Base-by-base conservation (phyloP, 92 coral and sea anemone species). In the Palythoa heliodiscus region DNA sequence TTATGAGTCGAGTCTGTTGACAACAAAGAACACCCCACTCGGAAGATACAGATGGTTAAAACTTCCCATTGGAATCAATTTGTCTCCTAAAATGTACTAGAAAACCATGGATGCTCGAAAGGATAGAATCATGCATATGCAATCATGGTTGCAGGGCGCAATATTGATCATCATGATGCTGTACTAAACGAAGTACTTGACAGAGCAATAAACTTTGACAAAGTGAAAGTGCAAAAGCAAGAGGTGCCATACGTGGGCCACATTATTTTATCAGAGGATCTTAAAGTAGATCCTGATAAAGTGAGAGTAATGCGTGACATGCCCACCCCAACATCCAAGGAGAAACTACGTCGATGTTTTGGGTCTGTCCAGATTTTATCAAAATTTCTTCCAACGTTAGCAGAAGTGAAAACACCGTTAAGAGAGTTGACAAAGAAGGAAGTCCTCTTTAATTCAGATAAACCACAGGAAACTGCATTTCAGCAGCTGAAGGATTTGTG, bases 181-280 rank as follows among this genome's bases (percentile, higher is more conserved):
- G 90, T 77, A 70, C 80, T 91, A 63, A 77, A 78, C 77, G 17
- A 77, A 87, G 91, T 79, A 53, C 92, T 91, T 55, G 37, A 87
- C 82, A 80, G 89, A 23, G 87, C 88, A 58, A 78, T 87, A 38
- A 90, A 90, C 87, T 83, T 89, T 72, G 90, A 87, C 82, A 92
- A 92, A 50, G 88, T 89, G 11, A 89, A 75, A 81, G 82, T 86
- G 35, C 85, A 77, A 71, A 86, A 89, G 52, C 68, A 78, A 23
- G 87, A 86, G 71, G 80, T 91, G 25, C 87, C 43, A 54, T 91
- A 91, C 71, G 88, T 91, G 80, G 77, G 90, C 39, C 90, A 89
- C 83, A 73, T 83, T 11, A 63, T 92, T 20, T 82, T 89, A 69
- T 82, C 88, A 23, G 89, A 86, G 12, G 90, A 91, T 71, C 78